These are phyloP conservation scores for Thalassaphorura encarpata DNA, from an alignment of 1,140 invertebrate genomes.

Conservation along the genomic window DNA sequence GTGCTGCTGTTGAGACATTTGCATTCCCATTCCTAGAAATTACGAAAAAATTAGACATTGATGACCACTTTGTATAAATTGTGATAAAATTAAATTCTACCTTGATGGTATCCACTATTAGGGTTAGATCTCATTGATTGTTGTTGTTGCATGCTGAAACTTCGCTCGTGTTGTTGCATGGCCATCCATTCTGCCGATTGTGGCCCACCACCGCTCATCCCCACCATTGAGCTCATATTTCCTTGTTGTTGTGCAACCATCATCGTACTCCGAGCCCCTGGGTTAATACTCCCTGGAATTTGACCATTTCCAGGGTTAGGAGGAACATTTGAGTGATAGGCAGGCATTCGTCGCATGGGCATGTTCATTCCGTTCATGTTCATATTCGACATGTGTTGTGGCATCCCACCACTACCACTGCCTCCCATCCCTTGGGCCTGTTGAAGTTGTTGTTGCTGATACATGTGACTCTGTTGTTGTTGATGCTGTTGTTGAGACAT, in stretches of 20 bases:
- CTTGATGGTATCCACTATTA: neutral
- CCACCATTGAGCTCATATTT: too few relatives aligned
- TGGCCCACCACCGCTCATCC: too few relatives aligned
- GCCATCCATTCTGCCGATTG: neutral
- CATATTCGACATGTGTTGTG: neutral
- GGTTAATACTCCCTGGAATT: neutral
- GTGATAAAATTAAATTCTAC: neutral
- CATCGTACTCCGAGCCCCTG: neutral
- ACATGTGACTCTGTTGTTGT: constrained; percentile 6
- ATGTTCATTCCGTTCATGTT: neutral
- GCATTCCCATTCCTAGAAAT: neutral
- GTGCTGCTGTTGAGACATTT: constrained; percentile 10
- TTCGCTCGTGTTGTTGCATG: neutral
- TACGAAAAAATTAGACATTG: neutral
- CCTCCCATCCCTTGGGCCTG: neutral
- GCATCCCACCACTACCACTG: neutral
- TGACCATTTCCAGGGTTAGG: neutral
- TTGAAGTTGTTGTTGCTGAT: constrained; percentile 17
- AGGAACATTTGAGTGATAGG: neutral
- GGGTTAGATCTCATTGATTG: neutral
- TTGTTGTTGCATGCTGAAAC: constrained; percentile 9
- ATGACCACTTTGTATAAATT: neutral
- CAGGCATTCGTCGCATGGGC: neutral
- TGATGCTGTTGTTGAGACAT: constrained; percentile 9
- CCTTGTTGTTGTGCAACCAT: neutral